Conservation (phyloP, 2,888 invertebrate species). For the Cheilosia vernalis region DNA sequence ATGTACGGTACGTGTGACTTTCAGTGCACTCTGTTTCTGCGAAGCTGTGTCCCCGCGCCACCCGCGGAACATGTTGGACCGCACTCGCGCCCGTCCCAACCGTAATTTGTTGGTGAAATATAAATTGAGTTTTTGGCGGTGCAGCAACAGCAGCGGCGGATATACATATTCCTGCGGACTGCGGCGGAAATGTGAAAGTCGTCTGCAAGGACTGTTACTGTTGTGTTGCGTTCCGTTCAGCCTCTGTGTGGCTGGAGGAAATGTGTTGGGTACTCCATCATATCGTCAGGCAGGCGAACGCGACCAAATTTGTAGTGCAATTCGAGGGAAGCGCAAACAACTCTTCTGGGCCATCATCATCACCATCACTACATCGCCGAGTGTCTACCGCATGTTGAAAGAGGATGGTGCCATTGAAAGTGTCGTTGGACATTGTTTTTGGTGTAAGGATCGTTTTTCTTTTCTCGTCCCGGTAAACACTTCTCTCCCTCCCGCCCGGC, state of each 20-base stretch:
- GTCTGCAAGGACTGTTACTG: constrained; percentile 22
- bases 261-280: constrained; percentile 70
- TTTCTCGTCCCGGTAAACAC: constrained; percentile 57
- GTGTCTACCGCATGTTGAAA: constrained; percentile 61
- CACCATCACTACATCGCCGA: constrained; percentile 47
- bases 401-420: constrained; percentile 75
- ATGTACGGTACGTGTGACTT: constrained; percentile 75
- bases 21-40: constrained; percentile 73
- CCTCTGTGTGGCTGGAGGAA: constrained; percentile 42
- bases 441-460: constrained; percentile 75
- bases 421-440: constrained; percentile 76
- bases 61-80: constrained; percentile 55
- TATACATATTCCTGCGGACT: constrained; percentile 46
- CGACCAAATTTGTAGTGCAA: constrained; percentile 58
- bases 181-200: constrained; percentile 71
- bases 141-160: constrained; percentile 4
- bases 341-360: constrained; percentile 50
- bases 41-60: constrained; percentile 50
- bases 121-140: constrained; percentile 73
- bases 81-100: constrained; percentile 16
- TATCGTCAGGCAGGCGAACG: constrained; percentile 72
- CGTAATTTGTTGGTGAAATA: constrained; percentile 74
- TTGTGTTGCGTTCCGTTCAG: neutral
- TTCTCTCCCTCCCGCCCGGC: constrained; percentile 13
- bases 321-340: constrained; percentile 55